Conservation (phyloP, 1,140 invertebrate genomes). For the Lamellibrachia luymesi region DNA sequence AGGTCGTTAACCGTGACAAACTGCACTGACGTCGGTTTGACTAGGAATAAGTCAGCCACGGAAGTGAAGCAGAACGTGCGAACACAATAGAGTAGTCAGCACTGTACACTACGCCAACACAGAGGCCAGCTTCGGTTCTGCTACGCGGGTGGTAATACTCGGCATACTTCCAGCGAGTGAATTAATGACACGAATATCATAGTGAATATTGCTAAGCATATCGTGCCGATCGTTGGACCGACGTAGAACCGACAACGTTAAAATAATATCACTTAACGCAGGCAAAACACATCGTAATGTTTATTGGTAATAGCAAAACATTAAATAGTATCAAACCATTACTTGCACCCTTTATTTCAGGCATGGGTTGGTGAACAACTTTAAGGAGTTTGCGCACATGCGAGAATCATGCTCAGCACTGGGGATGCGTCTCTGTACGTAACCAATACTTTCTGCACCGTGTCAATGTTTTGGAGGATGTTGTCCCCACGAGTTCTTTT, state of each 20-base stretch:
- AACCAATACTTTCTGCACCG: too few relatives aligned
- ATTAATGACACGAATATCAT: background rate
- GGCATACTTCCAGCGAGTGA: background rate
- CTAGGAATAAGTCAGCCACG: background rate
- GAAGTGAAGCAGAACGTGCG: background rate
- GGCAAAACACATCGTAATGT: too few relatives aligned
- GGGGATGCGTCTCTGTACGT: too few relatives aligned
- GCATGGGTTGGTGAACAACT: too few relatives aligned
- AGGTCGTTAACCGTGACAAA: background rate
- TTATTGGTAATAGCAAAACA: too few relatives aligned
- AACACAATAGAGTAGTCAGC: background rate
- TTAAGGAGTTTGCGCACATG: too few relatives aligned
- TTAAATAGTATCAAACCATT: too few relatives aligned
- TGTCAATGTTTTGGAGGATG: too few relatives aligned
- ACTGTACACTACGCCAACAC: background rate
- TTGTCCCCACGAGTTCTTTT: too few relatives aligned
- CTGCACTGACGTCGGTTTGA: background rate
- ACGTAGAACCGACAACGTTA: background rate
- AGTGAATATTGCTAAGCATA: background rate
- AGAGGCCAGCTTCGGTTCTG: background rate
- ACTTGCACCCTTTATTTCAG: too few relatives aligned
- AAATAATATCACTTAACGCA: background rate
- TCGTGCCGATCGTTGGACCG: background rate
- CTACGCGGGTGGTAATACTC: background rate
- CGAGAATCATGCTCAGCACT: too few relatives aligned